Evolutionary conservation across 2,888 invertebrate species (phyloP), one percentile per base, ranked within the genome.

Genomic region (Trissolcus japonicus): DNA sequence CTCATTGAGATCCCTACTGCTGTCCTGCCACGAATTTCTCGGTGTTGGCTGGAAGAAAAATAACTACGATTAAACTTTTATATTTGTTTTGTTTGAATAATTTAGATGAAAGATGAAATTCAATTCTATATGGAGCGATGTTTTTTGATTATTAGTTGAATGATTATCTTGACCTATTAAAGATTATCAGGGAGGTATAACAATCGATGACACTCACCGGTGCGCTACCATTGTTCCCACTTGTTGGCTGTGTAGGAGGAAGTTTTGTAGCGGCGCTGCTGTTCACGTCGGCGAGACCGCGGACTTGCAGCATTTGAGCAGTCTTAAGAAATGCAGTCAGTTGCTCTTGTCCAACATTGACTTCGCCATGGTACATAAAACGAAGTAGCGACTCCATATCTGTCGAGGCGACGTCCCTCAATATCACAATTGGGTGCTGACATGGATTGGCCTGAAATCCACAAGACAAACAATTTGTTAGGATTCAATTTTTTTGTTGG

Each of bases 351-450:
- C 95, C 95, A 83, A 96, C 95, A 89, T 96, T 95, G 40, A 96
- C 96, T 90, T 96, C 96, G 77, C 96, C 96, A 89, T 96, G 95
- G 90, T 96, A 96, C 95, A 96, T 96, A 91, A 96, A 96, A 90
- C 95, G 94, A 84, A 96, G 91, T 84, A 96, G 91, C 87, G 95
- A 95, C 87, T 95, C 95, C 92, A 96, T 95, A 86, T 96, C 95
- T 87, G 95, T 94, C 85, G 95, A 94, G 85, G 95, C 94, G 19
- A 96, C 95, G 89, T 96, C 96, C 86, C 95, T 92, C 80, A 96
- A 91, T 85, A 96, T 96, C 81, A 96, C 95, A 84, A 96, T 96
- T 55, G 96, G 96, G 90, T 96, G 96, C 89, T 95, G 95, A 90
- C 96, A 96, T 80, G 96, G 96, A 90, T 96, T 96, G 67, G 95